These are phyloP conservation scores for Trichonephila inaurata DNA, from an alignment of 1,140 invertebrate species.

Conservation along the genomic window DNA sequence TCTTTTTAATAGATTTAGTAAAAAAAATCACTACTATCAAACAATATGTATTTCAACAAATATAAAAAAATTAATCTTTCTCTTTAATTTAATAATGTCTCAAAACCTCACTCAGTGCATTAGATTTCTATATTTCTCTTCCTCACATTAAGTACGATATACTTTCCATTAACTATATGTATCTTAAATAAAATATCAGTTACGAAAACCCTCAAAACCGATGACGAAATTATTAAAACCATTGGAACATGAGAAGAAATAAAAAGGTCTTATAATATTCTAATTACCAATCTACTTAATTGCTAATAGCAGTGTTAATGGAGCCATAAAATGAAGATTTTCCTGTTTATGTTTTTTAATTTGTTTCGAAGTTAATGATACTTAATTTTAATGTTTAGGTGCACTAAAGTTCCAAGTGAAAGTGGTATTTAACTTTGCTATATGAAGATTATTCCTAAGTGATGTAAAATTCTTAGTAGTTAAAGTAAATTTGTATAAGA, in stretches of 20 bases:
- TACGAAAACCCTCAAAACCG: not conserved
- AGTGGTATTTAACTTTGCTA: conserved; percentile 4
- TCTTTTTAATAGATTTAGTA: too few species aligned
- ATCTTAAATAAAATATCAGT: not conserved
- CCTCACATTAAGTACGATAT: not conserved
- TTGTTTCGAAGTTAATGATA: conserved; percentile 22
- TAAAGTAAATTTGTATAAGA: not conserved
- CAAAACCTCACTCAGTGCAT: too few species aligned
- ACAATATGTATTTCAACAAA: too few species aligned
- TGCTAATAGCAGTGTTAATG: conserved; percentile 18
- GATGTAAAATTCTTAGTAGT: not conserved
- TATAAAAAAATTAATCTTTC: too few species aligned
- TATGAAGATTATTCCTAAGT: not conserved
- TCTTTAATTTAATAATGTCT: too few species aligned
- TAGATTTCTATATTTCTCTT: too few species aligned
- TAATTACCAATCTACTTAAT: conserved; percentile 32
- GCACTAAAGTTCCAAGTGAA: not conserved
- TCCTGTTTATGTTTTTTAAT: conserved; percentile 2
- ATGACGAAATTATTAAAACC: not conserved
- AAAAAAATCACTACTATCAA: too few species aligned
- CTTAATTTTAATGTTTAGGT: conserved; percentile 30
- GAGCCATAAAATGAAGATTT: conserved; percentile 31
- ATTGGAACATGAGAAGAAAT: not conserved
- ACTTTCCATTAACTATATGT: not conserved
- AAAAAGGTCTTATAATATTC: conserved; percentile 27